Evolutionary conservation across 2,888 invertebrate species (phyloP).

Genomic region (Hydriomena furcata): DNA sequence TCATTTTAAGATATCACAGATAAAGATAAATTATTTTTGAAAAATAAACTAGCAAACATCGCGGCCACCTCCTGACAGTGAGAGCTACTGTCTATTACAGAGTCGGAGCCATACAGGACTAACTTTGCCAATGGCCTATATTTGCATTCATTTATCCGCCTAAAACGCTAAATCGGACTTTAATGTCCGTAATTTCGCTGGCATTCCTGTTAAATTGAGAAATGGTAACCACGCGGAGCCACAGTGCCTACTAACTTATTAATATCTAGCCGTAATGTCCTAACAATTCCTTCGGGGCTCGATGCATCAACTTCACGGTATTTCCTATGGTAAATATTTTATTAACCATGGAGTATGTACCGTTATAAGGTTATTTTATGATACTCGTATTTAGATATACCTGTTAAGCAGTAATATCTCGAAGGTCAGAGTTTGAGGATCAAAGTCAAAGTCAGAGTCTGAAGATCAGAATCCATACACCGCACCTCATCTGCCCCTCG

Average conservation of each 20-base stretch:
- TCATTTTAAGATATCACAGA: no score
- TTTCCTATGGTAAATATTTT: slow-evolving; percentile 1
- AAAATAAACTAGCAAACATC: neutral
- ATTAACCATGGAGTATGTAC: neutral
- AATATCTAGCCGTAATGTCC: slow-evolving; percentile 17
- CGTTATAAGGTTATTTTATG: no score
- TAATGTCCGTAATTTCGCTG: slow-evolving; percentile 9
- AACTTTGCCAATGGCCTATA: slow-evolving; percentile 9
- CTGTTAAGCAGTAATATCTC: no score
- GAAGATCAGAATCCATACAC: no score
- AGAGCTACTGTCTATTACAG: neutral
- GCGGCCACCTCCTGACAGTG: neutral
- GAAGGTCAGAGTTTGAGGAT: no score
- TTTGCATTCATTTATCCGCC: slow-evolving; percentile 7
- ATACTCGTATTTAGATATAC: no score
- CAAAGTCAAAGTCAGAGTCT: no score
- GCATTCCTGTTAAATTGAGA: slow-evolving; percentile 4
- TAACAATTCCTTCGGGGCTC: slow-evolving; percentile 19
- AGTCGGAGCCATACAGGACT: neutral
- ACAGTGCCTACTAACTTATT: slow-evolving; percentile 3
- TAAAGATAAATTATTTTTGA: neutral
- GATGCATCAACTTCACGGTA: slow-evolving; percentile 25
- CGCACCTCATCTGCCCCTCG: no score
- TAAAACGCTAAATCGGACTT: slow-evolving; percentile 16
- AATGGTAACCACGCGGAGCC: slow-evolving; percentile 4